A percentile compares a stretch with the other conserved stretches of the same genome.
phyloP scores from a whole-genome alignment of 2,113 vertebrate genomes.

The Silurus meridionalis region DNA sequence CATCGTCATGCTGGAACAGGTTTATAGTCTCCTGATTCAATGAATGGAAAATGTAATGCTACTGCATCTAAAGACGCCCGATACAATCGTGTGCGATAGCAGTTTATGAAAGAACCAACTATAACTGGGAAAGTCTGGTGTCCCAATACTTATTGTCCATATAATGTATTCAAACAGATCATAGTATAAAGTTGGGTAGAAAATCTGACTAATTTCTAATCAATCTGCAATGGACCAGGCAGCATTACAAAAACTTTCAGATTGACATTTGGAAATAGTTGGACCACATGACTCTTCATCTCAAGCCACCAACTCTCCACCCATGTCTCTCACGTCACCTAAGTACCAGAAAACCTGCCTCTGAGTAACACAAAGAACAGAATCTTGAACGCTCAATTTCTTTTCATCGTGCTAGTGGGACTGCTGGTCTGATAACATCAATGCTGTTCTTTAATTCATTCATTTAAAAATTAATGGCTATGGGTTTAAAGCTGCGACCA shows the following conservation, averaged over 20 bases:
- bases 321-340: background rate
- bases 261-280: background rate
- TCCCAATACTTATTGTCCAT: too few relatives aligned
- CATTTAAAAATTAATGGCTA: conserved; percentile 2
- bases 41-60: too few relatives aligned
- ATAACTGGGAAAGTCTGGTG: too few relatives aligned
- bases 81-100: too few relatives aligned
- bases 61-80: too few relatives aligned
- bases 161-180: too few relatives aligned
- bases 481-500: background rate
- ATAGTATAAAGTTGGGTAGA: too few relatives aligned
- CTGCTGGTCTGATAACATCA: too few relatives aligned
- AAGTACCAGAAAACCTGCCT: background rate
- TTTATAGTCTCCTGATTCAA: too few relatives aligned
- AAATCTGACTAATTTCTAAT: background rate
- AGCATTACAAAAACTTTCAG: background rate
- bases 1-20: too few relatives aligned
- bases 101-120: too few relatives aligned
- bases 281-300: background rate
- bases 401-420: background rate
- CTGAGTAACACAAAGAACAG: background rate
- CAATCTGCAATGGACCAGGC: background rate
- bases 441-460: background rate
- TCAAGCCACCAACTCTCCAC: too few relatives aligned
- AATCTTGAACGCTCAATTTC: background rate